A percentile compares a stretch with the other conserved stretches of the same genome.
These are phyloP conservation scores for Drosophila novamexicana DNA, from an alignment of 1,140 invertebrate genomes.

Conservation along the genomic window DNA sequence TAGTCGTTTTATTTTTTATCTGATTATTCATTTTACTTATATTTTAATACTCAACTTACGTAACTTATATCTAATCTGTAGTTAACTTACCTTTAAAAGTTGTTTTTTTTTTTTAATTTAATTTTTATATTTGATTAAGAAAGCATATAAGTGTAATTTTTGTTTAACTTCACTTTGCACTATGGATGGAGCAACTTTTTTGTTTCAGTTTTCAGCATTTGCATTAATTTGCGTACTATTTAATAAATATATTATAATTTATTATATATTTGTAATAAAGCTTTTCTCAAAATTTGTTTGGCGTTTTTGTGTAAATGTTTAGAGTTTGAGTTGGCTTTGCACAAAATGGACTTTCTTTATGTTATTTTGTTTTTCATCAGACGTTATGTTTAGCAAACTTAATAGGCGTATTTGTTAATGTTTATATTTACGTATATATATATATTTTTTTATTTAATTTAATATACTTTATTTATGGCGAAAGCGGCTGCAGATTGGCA, in stretches of 20 bases:
- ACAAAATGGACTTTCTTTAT: constrained; percentile 68
- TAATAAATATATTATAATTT: not conserved
- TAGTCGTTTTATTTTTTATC: too few relatives aligned
- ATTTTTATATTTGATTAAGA: not conserved
- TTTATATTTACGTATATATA: constrained; percentile 1
- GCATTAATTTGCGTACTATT: not conserved
- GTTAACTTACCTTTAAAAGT: not conserved
- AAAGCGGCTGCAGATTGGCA: constrained; percentile 57
- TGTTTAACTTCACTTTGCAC: constrained; percentile 46
- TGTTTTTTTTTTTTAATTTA: constrained; percentile 12
- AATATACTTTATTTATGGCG: constrained; percentile 40
- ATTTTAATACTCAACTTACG: too few relatives aligned
- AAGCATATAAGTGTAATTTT: constrained; percentile 14
- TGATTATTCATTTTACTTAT: too few relatives aligned
- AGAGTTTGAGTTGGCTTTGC: constrained; percentile 30
- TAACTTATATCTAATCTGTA: too few relatives aligned
- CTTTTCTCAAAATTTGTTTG: constrained; percentile 22
- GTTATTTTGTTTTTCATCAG: constrained; percentile 26
- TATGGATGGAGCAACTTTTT: constrained; percentile 67
- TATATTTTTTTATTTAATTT: constrained; percentile 7
- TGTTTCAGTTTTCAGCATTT: constrained; percentile 29
- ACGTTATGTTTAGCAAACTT: constrained; percentile 26
- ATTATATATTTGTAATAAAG: constrained; percentile 26
- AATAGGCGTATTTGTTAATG: constrained; percentile 4
- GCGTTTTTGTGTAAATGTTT: constrained; percentile 15